Evolutionary conservation across 64 coral and sea anemone species (phyloP).

Genomic region (Cladopsammia gracilis): DNA sequence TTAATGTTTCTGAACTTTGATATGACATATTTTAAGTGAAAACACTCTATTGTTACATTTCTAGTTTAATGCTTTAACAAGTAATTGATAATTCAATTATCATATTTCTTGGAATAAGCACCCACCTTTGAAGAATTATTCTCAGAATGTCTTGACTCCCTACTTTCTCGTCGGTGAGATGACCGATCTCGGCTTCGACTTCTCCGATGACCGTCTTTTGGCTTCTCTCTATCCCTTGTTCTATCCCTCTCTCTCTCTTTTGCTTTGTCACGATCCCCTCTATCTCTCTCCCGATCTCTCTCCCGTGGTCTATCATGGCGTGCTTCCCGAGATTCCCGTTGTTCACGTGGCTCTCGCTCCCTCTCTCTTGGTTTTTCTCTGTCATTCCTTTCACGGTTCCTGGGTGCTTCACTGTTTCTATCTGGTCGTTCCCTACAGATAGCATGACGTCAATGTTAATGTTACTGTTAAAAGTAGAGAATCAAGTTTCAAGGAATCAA

Average conservation of each 20-base stretch:
- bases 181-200: conserved; percentile 55
- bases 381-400: conserved; percentile 29
- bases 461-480: too few species aligned
- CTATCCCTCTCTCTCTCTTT: conserved; percentile 67
- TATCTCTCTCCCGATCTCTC: conserved; percentile 75
- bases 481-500: too few species aligned
- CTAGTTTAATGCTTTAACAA: background rate
- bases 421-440: background rate
- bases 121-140: conserved; percentile 78
- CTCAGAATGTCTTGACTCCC: conserved; percentile 83
- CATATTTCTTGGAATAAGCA: background rate
- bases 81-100: background rate
- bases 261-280: conserved; percentile 48
- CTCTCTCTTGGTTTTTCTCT: conserved; percentile 61
- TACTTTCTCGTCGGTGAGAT: conserved; percentile 72
- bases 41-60: too few species aligned
- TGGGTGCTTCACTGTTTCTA: background rate
- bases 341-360: conserved; percentile 29
- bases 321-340: conserved; percentile 46
- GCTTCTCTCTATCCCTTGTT: conserved; percentile 31
- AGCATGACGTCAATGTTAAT: background rate
- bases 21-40: too few species aligned
- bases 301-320: conserved; percentile 74
- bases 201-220: conserved; percentile 40
- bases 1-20: too few species aligned